These are phyloP conservation scores for Campopleginae sp. DNA, from an alignment of 2,888 invertebrate species.

Conservation along the genomic window DNA sequence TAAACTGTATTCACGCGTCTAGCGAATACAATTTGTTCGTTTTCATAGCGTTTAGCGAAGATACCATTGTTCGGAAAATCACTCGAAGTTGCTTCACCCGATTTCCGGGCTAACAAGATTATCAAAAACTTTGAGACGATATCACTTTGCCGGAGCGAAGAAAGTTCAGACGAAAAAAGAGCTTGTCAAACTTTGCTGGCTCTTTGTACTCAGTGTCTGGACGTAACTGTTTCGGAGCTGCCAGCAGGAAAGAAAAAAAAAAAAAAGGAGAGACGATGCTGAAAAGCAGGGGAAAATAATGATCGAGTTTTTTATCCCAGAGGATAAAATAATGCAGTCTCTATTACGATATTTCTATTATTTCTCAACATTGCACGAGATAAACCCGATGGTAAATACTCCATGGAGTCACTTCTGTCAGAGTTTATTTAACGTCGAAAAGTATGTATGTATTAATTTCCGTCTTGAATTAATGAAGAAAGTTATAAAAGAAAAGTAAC, in stretches of 20 bases:
- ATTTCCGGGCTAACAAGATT: conserved; percentile 46
- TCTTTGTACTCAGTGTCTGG: conserved; percentile 14
- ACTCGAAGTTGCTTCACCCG: conserved; percentile 26
- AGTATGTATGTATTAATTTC: not conserved
- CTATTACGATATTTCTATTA: not conserved
- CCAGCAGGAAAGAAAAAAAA: not conserved
- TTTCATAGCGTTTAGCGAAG: not conserved
- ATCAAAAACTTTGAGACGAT: conserved; percentile 13
- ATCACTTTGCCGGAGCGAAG: conserved; percentile 13
- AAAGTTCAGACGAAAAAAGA: conserved; percentile 40
- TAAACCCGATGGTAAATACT: not conserved
- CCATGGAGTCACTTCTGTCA: not conserved
- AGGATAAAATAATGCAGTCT: not conserved
- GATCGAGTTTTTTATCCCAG: conserved; percentile 3
- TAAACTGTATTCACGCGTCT: not conserved
- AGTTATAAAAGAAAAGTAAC: not conserved
- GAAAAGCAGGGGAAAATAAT: conserved; percentile 26
- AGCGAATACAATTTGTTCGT: not conserved
- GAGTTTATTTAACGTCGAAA: not conserved
- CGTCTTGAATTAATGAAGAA: conserved; percentile 22
- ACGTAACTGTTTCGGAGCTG: not conserved
- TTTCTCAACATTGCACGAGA: not conserved
- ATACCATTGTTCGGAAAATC: conserved; percentile 19
- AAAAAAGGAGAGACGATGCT: not conserved
- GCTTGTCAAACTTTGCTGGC: conserved; percentile 39